Percentiles rank a stretch among this genome's conserved stretches.
Conservation (phyloP, 1,140 invertebrate species). For the Mizuhopecten yessoensis region DNA sequence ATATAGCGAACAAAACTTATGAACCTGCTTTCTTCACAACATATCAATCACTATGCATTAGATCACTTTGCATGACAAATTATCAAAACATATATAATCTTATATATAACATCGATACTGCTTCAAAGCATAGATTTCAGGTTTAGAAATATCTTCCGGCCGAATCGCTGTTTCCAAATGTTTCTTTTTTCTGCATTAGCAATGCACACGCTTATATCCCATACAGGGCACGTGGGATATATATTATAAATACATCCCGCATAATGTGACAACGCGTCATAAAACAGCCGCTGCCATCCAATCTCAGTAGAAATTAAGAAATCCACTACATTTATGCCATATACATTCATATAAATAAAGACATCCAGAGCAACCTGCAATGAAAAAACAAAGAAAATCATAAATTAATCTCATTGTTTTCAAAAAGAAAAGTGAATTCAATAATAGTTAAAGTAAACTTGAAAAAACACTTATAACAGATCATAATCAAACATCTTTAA, state of each 20-base stretch:
- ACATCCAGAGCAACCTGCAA: background rate
- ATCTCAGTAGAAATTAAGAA: slow-evolving; percentile 1
- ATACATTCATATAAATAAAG: slow-evolving; percentile 29
- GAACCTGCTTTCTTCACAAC: background rate
- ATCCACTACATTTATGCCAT: slow-evolving; percentile 8
- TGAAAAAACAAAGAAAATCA: too few species aligned
- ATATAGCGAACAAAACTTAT: background rate
- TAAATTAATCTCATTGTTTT: too few species aligned
- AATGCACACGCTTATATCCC: background rate
- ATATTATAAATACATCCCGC: background rate
- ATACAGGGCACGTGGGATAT: background rate
- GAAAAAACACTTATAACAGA: too few species aligned
- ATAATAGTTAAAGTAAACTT: too few species aligned
- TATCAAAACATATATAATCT: slow-evolving; percentile 1
- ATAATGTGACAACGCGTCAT: background rate
- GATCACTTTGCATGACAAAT: background rate
- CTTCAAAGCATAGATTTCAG: background rate
- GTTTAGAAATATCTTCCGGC: slow-evolving; percentile 34
- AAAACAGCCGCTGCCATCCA: background rate
- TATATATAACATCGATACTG: background rate
- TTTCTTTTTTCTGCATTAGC: background rate
- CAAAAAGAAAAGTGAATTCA: background rate
- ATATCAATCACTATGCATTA: background rate
- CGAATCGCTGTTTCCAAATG: background rate
- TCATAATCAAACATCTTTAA: too few species aligned